A percentile compares a stretch with the other conserved stretches of the same genome.
phyloP scores from a whole-genome alignment of 1,140 invertebrate genomes.

The Ceratoteleas bidentatus region DNA sequence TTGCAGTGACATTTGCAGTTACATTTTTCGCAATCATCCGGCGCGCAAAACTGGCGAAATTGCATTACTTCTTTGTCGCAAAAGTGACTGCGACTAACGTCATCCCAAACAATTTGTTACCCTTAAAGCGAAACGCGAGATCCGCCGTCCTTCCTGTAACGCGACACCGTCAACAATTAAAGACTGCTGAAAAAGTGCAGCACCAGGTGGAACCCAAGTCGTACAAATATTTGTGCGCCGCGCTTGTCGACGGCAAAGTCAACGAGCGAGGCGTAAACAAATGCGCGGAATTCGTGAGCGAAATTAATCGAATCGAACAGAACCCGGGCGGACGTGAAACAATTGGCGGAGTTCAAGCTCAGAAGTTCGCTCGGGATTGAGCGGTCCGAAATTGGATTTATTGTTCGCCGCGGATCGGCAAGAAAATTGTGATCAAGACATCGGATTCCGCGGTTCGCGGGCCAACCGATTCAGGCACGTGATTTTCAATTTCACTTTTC shows the following conservation, averaged over 20 bases:
- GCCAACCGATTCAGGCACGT: too few relatives aligned
- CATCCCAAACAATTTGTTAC: constrained; percentile 30
- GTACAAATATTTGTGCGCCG: constrained; percentile 43
- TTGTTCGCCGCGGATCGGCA: constrained; percentile 27
- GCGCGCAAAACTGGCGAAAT: constrained; percentile 20
- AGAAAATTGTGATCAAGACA: constrained; percentile 45
- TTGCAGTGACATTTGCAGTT: constrained; percentile 7
- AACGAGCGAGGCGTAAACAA: constrained; percentile 42
- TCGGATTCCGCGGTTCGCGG: too few relatives aligned
- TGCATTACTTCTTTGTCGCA: constrained; percentile 21
- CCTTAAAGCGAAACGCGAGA: constrained; percentile 23
- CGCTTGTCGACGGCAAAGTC: constrained; percentile 25
- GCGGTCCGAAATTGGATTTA: constrained; percentile 39
- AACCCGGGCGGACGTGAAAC: constrained; percentile 19
- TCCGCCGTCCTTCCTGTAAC: constrained; percentile 7
- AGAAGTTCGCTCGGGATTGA: constrained; percentile 33
- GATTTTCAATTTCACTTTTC: too few relatives aligned
- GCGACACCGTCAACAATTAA: constrained; percentile 36
- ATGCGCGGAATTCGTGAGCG: constrained; percentile 36
- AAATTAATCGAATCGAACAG: constrained; percentile 56
- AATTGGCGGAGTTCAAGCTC: constrained; percentile 40
- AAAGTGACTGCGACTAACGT: constrained; percentile 22
- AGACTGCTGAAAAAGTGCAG: constrained; percentile 25
- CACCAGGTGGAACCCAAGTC: constrained; percentile 36
- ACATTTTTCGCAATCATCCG: constrained; percentile 19